phyloP scores from a whole-genome alignment of 2,888 invertebrate species.

The Philereme vetulata region DNA sequence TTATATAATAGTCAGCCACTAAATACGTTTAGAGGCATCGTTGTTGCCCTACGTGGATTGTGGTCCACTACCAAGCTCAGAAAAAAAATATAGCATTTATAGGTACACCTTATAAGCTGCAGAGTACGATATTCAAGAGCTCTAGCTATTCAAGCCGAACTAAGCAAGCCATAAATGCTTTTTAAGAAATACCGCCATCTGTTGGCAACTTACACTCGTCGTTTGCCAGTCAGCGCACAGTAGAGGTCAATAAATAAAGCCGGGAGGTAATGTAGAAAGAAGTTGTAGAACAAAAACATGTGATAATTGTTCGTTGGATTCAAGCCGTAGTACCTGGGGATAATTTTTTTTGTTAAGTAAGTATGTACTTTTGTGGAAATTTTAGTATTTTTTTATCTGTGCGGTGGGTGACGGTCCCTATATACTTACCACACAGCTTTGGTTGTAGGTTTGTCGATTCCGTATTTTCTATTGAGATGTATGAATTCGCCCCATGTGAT shows the following conservation, averaged over 20 bases:
- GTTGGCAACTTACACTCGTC: slow-evolving; percentile 79
- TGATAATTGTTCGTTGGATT: slow-evolving; percentile 85
- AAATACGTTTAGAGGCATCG: too few relatives aligned
- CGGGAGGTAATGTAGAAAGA: slow-evolving; percentile 87
- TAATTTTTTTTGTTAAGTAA: neutral
- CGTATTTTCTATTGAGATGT: slow-evolving; percentile 81
- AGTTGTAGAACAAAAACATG: slow-evolving; percentile 84
- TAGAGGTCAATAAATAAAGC: slow-evolving; percentile 85
- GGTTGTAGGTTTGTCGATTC: slow-evolving; percentile 82
- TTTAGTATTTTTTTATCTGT: too few relatives aligned
- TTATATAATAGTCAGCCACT: too few relatives aligned
- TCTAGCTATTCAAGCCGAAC: too few relatives aligned
- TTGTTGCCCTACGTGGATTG: too few relatives aligned
- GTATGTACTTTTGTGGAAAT: too few relatives aligned
- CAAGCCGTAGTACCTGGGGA: slow-evolving; percentile 84
- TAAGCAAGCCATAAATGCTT: too few relatives aligned
- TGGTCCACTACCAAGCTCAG: too few relatives aligned
- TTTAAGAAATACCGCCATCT: slow-evolving; percentile 4
- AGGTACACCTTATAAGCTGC: too few relatives aligned
- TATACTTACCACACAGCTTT: slow-evolving; percentile 87
- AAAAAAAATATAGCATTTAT: too few relatives aligned
- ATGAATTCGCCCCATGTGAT: slow-evolving; percentile 90
- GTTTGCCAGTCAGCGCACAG: slow-evolving; percentile 81
- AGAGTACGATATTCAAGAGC: too few relatives aligned
- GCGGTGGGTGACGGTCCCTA: too few relatives aligned